phyloP scores from a whole-genome alignment of 2,888 invertebrate genomes.

The Tubulanus polymorphus region DNA sequence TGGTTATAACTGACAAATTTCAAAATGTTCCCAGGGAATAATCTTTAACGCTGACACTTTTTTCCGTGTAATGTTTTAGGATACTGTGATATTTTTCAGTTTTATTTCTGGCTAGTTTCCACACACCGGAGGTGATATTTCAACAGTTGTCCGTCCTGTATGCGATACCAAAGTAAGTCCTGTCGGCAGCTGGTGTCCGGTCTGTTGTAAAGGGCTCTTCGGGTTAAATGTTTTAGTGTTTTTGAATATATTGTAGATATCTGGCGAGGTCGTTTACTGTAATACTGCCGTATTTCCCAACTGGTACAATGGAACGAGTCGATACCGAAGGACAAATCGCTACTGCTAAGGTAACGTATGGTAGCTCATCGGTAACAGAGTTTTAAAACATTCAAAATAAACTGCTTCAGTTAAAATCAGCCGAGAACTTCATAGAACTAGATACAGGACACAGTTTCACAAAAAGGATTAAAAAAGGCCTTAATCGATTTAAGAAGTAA shows the following conservation, averaged over 20 bases:
- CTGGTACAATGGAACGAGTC: slow-evolving; percentile 55
- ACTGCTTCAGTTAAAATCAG: too few relatives aligned
- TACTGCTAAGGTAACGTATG: slow-evolving; percentile 51
- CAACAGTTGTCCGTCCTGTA: slow-evolving; percentile 53
- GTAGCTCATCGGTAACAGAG: too few relatives aligned
- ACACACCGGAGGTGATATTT: slow-evolving; percentile 52
- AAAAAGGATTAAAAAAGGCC: too few relatives aligned
- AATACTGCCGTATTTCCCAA: slow-evolving; percentile 54
- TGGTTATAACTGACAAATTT: too few relatives aligned
- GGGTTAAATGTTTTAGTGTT: background rate
- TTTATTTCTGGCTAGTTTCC: slow-evolving; percentile 53
- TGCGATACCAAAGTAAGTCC: slow-evolving; percentile 49
- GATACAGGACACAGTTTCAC: too few relatives aligned
- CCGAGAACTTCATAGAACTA: too few relatives aligned
- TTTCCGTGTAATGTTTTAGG: too few relatives aligned
- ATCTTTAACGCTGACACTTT: too few relatives aligned
- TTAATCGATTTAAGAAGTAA: too few relatives aligned
- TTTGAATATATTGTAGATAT: slow-evolving; percentile 35
- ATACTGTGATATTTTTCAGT: slow-evolving; percentile 49
- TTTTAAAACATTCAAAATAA: too few relatives aligned
- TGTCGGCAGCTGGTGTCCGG: background rate
- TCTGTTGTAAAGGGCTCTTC: background rate
- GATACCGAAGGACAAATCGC: slow-evolving; percentile 54
- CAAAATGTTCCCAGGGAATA: too few relatives aligned
- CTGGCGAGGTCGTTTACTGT: slow-evolving; percentile 51